A percentile compares a stretch with the other conserved stretches of the same genome.
These are phyloP conservation scores for Drosophila arizonae DNA, from an alignment of 1,140 invertebrate genomes.

Conservation along the genomic window DNA sequence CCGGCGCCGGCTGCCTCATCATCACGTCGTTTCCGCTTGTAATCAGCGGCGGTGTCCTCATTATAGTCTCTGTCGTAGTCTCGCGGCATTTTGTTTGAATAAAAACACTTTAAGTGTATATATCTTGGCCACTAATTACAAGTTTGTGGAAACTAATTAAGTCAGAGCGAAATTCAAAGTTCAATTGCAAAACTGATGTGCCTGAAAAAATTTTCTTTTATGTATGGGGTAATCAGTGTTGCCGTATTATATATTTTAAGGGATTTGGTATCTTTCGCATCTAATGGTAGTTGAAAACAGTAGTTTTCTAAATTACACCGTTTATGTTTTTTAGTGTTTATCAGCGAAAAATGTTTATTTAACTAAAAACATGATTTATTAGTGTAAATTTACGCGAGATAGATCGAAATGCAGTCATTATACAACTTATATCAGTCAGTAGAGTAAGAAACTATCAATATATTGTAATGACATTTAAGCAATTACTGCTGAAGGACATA, in stretches of 20 bases:
- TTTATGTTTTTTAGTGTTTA: not conserved
- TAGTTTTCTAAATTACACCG: not conserved
- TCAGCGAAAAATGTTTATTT: not conserved
- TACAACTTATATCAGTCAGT: too few relatives aligned
- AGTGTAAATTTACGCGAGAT: too few relatives aligned
- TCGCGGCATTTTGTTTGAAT: constrained; percentile 64
- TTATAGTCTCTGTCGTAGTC: constrained; percentile 80
- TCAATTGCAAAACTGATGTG: constrained; percentile 29
- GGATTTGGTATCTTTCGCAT: constrained; percentile 1
- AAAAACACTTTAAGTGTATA: constrained; percentile 1
- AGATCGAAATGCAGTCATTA: too few relatives aligned
- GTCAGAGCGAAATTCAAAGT: constrained; percentile 25
- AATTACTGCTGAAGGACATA: too few relatives aligned
- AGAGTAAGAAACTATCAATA: too few relatives aligned
- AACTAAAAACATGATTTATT: too few relatives aligned
- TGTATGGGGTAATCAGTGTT: constrained; percentile 42
- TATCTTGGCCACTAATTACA: not conserved
- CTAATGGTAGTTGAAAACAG: not conserved
- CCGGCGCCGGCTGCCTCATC: constrained; percentile 67
- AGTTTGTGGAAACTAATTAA: constrained; percentile 9
- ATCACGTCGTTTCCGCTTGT: constrained; percentile 76
- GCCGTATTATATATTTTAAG: not conserved
- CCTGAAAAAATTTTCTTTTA: constrained; percentile 47
- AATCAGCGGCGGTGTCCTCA: constrained; percentile 76
- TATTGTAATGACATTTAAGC: too few relatives aligned